Evolutionary conservation across 2,797 vertebrate genomes (phyloP).

Genomic region (Eulemur coronatus): DNA sequence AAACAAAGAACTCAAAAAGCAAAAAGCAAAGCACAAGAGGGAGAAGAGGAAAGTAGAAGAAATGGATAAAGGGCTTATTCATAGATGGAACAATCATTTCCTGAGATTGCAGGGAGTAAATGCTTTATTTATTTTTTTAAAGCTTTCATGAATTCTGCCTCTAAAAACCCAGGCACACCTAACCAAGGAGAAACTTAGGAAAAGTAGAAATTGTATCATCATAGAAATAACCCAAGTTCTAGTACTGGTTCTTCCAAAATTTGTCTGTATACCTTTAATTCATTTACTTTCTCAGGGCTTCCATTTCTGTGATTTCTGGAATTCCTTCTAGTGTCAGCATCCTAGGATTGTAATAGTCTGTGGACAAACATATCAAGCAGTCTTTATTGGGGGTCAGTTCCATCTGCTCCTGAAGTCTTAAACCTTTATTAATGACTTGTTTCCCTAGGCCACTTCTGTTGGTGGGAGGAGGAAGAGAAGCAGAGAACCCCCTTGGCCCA

Average conservation of each 20-base stretch:
- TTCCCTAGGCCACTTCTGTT: slow-evolving; percentile 4
- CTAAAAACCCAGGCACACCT: not conserved
- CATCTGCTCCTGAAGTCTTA: slow-evolving; percentile 33
- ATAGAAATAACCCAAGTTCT: not conserved
- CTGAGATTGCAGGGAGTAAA: not conserved
- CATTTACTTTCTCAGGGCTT: not conserved
- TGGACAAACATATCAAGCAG: not conserved
- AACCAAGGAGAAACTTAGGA: not conserved
- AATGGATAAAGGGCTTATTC: not conserved
- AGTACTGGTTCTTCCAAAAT: not conserved
- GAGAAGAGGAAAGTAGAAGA: not conserved
- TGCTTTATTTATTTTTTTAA: not conserved
- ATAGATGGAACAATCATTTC: not conserved
- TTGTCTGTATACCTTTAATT: not conserved
- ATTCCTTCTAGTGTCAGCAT: not conserved
- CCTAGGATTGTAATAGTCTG: not conserved
- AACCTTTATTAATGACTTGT: slow-evolving; percentile 32
- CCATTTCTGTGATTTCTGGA: not conserved
- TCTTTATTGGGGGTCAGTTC: slow-evolving; percentile 15
- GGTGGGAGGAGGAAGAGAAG: not conserved
- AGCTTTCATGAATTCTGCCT: not conserved
- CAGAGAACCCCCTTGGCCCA: not conserved
- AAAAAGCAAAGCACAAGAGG: not conserved
- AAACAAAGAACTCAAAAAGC: not conserved
- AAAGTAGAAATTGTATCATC: not conserved